Evolutionary conservation across 2,888 invertebrate genomes (phyloP).

Genomic region (Trimorus sp.): DNA sequence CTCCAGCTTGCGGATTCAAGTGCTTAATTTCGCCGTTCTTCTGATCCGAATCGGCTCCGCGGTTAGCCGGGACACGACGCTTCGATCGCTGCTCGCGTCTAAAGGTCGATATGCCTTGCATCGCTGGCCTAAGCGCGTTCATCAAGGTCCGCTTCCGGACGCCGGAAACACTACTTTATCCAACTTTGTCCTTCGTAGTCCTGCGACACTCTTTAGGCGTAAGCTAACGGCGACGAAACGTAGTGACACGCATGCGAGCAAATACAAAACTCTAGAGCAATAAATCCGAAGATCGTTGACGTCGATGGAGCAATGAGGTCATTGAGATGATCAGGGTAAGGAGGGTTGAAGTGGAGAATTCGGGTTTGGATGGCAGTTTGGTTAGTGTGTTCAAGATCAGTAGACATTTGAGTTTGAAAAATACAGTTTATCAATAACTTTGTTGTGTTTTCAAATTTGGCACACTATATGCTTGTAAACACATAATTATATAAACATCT

Average conservation of each 20-base stretch:
- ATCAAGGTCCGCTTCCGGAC: conserved; percentile 24
- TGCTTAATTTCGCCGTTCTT: conserved; percentile 56
- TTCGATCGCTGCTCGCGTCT: not conserved
- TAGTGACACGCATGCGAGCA: conserved; percentile 48
- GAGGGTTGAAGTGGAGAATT: too few relatives aligned
- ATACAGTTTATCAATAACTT: too few relatives aligned
- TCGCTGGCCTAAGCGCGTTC: conserved; percentile 32
- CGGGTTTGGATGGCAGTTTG: too few relatives aligned
- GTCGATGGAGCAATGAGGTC: too few relatives aligned
- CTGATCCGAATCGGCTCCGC: conserved; percentile 34
- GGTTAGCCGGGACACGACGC: conserved; percentile 22
- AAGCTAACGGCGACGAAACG: conserved; percentile 45
- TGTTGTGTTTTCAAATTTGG: too few relatives aligned
- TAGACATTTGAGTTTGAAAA: too few relatives aligned
- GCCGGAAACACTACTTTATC: not conserved
- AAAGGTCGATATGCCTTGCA: not conserved
- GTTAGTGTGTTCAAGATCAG: too few relatives aligned
- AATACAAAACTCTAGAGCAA: conserved; percentile 49
- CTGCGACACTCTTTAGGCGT: conserved; percentile 43
- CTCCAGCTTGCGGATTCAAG: conserved; percentile 63
- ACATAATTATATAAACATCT: too few relatives aligned
- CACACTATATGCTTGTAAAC: too few relatives aligned
- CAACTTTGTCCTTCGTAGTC: conserved; percentile 48
- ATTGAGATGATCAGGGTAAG: too few relatives aligned
- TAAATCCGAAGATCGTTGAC: conserved; percentile 17